Conservation (phyloP, 2,888 invertebrate species). For the Odontomyia ornata region DNA sequence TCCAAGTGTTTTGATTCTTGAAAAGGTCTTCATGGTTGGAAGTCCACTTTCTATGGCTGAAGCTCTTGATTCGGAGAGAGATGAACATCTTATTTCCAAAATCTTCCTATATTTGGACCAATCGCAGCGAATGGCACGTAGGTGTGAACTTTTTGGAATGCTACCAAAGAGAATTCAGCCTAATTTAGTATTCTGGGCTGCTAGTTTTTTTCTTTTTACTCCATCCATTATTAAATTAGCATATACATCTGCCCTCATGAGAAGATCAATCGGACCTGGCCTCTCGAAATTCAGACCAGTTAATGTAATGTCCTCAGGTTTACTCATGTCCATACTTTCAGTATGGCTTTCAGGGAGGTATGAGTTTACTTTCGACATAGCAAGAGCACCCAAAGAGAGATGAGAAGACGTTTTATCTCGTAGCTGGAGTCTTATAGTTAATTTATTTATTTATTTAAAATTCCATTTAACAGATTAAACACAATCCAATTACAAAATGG, state of each 20-base stretch:
- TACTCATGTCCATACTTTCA: background rate
- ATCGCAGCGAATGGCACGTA: no score
- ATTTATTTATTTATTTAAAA: no score
- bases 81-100: no score
- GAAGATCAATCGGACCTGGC: background rate
- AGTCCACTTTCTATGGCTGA: background rate
- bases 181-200: conserved; percentile 3
- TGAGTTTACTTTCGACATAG: background rate
- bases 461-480: no score
- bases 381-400: background rate
- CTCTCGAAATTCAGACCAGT: background rate
- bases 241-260: background rate
- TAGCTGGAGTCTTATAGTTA: no score
- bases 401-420: background rate
- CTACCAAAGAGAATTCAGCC: no score
- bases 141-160: no score
- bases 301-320: background rate
- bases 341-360: background rate
- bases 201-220: background rate
- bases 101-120: no score
- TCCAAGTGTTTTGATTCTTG: background rate
- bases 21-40: background rate
- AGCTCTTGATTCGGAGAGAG: no score
- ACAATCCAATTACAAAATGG: no score
- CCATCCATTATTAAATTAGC: background rate